phyloP scores from a whole-genome alignment of 2,888 invertebrate species.

The Nomada fucata region DNA sequence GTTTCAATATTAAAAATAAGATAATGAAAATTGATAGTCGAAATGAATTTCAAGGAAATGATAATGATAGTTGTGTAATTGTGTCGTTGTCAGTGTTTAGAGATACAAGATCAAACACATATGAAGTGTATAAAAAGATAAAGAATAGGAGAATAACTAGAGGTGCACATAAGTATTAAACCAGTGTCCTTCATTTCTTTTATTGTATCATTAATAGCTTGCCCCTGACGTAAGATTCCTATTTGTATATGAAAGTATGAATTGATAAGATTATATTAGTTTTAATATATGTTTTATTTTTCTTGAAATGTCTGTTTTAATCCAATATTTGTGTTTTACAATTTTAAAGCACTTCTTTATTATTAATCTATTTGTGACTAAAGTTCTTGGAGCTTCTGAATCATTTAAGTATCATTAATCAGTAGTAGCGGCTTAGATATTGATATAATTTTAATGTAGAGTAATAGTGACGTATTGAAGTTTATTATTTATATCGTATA shows the following conservation, averaged over 20 bases:
- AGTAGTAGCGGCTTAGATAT: too few species aligned
- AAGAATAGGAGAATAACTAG: neutral
- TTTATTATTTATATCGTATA: too few species aligned
- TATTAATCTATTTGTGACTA: neutral
- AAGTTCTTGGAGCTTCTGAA: neutral
- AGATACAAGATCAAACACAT: neutral
- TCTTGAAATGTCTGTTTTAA: too few species aligned
- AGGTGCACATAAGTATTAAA: neutral
- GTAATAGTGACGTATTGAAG: too few species aligned
- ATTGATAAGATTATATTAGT: slow-evolving; percentile 18
- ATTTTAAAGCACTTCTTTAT: neutral
- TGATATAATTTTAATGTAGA: neutral
- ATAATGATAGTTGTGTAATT: neutral
- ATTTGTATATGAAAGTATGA: neutral
- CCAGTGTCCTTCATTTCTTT: neutral
- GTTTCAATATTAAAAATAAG: neutral
- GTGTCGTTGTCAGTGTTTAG: neutral
- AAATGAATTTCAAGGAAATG: neutral
- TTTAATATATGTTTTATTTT: neutral
- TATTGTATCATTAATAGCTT: neutral
- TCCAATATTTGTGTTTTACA: too few species aligned
- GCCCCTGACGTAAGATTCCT: neutral
- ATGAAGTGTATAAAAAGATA: neutral
- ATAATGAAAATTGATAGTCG: neutral
- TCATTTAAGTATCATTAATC: neutral